phyloP scores from a whole-genome alignment of 2,888 invertebrate genomes.

The Raillietiella orientalis region DNA sequence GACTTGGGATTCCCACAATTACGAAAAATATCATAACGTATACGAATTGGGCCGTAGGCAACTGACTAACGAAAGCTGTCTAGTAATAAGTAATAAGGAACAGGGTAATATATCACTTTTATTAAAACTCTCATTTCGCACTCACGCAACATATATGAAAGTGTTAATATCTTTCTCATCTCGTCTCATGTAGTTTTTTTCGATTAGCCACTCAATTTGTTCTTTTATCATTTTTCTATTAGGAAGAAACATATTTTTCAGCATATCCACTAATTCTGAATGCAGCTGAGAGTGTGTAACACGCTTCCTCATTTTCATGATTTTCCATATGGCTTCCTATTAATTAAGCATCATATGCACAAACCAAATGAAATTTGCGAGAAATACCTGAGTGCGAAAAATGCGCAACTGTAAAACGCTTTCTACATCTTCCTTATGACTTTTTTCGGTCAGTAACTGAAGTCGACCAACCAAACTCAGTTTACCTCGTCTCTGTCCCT shows the following conservation, averaged over 20 bases:
- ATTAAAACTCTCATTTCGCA: no score
- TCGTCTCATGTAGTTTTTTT: conserved; percentile 86
- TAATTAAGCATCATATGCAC: no score
- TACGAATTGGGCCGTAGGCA: no score
- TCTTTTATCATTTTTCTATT: conserved; percentile 99
- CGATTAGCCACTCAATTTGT: conserved; percentile 96
- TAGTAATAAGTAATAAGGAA: no score
- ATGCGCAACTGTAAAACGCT: conserved; percentile 90
- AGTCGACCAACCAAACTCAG: conserved; percentile 82
- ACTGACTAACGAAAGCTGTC: no score
- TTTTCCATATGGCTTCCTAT: conserved; percentile 98
- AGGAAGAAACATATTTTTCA: conserved; percentile 97
- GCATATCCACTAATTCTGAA: conserved; percentile 83
- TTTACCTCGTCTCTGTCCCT: conserved; percentile 74
- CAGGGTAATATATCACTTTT: no score
- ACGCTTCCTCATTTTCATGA: conserved; percentile 86
- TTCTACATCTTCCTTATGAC: conserved; percentile 89
- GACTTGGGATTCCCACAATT: no score
- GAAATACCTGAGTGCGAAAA: conserved; percentile 31
- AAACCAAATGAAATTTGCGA: conserved; percentile 2
- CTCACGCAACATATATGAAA: conserved; percentile 80
- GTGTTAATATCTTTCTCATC: conserved; percentile 93
- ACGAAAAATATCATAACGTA: no score
- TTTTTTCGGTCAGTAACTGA: conserved; percentile 74
- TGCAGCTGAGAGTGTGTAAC: conserved; percentile 80